Base-by-base conservation (phyloP, 2,797 vertebrate species). In the Hyperoplus lanceolatus region DNA sequence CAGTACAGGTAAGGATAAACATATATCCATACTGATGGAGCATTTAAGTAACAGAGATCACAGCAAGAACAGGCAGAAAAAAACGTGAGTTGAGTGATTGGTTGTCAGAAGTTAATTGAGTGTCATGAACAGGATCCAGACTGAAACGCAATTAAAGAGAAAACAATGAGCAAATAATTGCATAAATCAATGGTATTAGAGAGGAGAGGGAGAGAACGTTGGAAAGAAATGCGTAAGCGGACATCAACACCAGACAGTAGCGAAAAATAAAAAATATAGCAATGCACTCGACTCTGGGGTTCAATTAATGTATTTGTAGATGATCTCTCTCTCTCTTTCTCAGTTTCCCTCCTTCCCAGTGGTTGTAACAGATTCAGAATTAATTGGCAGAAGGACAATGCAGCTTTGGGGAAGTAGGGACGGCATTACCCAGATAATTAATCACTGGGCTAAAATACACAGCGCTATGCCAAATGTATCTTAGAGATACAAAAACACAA, bases 301-400 rank as follows among this genome's bases (percentile, higher is more conserved):
- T 87, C 60, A 78, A 59, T 60, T 63, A 61, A 54, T 59, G 70
- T 29, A 60, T 86, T 68, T 79, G 80, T 71, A 84, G 75, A 93
- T 79, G 43, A 84, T 82, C 70, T 67, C 63, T 11, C 49, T 62
- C 51, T 54, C 59, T 4, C 14, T 65, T 57, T 72, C n/a, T 10
- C 70, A 8, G 0, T 14, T 58, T 79, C 59, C 15, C 76, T 78
- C 62, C 36, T 53, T 77, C 82, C 79, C 84, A 15, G 67, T 84
- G 84, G 83, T 85, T 66, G 59, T 79, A 91, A 84, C 83, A 81
- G 75, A 89, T 90, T 85, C 90, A 68, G 77, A 92, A 93, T 93
- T 90, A 92, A 94, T 93, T 93, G 90, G 90, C 89, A 85, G 90
- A 90, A 91, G 89, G 86, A 93, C 90, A 93, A 92, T 84, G 86